Conservation (phyloP, 2,797 vertebrate genomes). For the Gymnoscopelus braueri region DNA sequence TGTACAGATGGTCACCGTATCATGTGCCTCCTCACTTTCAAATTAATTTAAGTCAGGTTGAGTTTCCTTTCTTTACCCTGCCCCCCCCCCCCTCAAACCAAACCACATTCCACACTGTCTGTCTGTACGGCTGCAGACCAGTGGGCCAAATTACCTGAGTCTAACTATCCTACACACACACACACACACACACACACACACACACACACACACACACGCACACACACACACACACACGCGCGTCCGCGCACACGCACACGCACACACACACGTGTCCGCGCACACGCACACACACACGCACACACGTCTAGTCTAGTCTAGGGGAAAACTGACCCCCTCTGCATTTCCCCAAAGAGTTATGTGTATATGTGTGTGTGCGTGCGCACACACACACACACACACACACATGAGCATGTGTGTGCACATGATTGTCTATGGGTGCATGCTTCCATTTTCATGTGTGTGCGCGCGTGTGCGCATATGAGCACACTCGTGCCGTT, state of each 20-base stretch:
- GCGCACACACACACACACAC: background rate
- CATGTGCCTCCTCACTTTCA: no score
- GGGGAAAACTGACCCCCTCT: slow-evolving; percentile 57
- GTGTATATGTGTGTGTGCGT: background rate
- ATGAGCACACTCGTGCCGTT: slow-evolving; percentile 20
- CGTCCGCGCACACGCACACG: slow-evolving; percentile 25
- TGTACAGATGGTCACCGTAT: background rate
- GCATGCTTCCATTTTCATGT: slow-evolving; percentile 12
- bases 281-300: slow-evolving; percentile 32
- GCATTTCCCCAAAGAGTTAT: slow-evolving; percentile 56
- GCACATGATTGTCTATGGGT: background rate
- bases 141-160: slow-evolving; percentile 61
- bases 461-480: slow-evolving; percentile 33
- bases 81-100: slow-evolving; percentile 49
- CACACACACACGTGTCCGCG: slow-evolving; percentile 20
- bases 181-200: slow-evolving; percentile 27
- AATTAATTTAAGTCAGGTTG: slow-evolving; percentile 12
- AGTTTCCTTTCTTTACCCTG: slow-evolving; percentile 26
- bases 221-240: slow-evolving; percentile 23
- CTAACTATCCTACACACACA: slow-evolving; percentile 21
- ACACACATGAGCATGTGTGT: background rate
- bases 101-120: slow-evolving; percentile 64
- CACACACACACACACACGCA: slow-evolving; percentile 40
- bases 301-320: slow-evolving; percentile 44
- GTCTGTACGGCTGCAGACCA: slow-evolving; percentile 43